phyloP scores from a whole-genome alignment of 2,797 vertebrate genomes.

The Cercopithecus mitis region DNA sequence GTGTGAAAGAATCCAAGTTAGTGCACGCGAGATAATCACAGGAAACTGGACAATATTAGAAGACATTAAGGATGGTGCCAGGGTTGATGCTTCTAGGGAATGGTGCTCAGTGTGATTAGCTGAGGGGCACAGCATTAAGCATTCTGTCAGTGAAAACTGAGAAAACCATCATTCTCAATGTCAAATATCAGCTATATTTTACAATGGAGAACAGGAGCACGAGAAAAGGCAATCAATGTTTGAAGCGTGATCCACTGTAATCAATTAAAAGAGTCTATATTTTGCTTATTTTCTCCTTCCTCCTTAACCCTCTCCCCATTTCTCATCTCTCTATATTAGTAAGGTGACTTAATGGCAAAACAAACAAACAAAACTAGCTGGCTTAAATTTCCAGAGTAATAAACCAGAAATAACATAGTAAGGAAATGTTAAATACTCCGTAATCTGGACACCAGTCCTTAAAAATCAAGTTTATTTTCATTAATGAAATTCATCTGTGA shows the following conservation, averaged over 20 bases:
- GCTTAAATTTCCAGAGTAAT: not conserved
- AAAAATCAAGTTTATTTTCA: not conserved
- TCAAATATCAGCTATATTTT: not conserved
- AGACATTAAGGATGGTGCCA: not conserved
- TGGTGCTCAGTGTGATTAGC: not conserved
- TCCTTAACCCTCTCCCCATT: not conserved
- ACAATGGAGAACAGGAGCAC: not conserved
- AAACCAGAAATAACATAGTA: not conserved
- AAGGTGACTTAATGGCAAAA: not conserved
- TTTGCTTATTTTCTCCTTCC: not conserved
- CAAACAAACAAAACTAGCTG: not conserved
- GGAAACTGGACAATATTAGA: not conserved
- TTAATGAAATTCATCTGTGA: conserved; percentile 13
- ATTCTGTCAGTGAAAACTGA: not conserved
- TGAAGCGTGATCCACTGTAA: not conserved
- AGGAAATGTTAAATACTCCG: not conserved
- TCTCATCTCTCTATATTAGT: not conserved
- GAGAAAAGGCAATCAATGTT: not conserved
- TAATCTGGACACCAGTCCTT: not conserved
- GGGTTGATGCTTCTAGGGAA: not conserved
- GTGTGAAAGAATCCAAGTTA: not conserved
- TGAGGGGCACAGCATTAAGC: not conserved
- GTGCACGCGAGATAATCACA: not conserved
- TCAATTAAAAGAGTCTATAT: not conserved
- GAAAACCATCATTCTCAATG: not conserved